Base-by-base conservation (phyloP, 2,797 vertebrate species). In the Uromys caudimaculatus region DNA sequence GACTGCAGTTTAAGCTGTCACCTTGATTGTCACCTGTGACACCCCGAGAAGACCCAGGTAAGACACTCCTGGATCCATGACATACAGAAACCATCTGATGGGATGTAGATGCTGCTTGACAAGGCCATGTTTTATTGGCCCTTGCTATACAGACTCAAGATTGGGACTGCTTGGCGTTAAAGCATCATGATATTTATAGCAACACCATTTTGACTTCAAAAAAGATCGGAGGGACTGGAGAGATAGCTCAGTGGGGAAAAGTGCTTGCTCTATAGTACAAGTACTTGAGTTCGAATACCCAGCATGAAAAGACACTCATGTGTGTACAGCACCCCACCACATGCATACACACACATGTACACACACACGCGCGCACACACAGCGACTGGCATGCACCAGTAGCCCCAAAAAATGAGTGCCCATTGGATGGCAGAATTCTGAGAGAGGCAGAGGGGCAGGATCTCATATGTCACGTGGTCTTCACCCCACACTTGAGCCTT, bases 121-220 rank as follows among this genome's bases (percentile, higher is more conserved):
- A 60, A 32, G 0, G 6, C 29, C 10, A 52, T 19, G 11, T 44
- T 76, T 76, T 93, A 23, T n/a, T 82, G 27, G 38, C 38, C 77
- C 96, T 92, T 89, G 44, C 19, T 54, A 44, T 71, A 50, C 16
- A 90, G 92, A 58, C 58, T 91, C 76, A 78, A 47, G 87, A 27
- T 69, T 54, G 29, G 38, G 58, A n/a, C 35, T 86, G 41, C 14
- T 92, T 71, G 52, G 58, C 91, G 77, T 91, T 69, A 71, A 96
- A 83, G 32, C 6, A 56, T 54, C 38, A 6, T 4, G 35, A 87
- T 71, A 50, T 85, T 60, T 89, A 88, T 87, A 38, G 54, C 29
- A 58, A 91, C 41, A 50, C 9, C 77, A 1, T 32, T 71, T 82
- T 89, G 47, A 67, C 44, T 91, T 47, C 6, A 29, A 87, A 11